Percentiles rank a stretch among this genome's conserved stretches.
Evolutionary conservation across 2,888 invertebrate species (phyloP).

Genomic region (Unio delphinus): DNA sequence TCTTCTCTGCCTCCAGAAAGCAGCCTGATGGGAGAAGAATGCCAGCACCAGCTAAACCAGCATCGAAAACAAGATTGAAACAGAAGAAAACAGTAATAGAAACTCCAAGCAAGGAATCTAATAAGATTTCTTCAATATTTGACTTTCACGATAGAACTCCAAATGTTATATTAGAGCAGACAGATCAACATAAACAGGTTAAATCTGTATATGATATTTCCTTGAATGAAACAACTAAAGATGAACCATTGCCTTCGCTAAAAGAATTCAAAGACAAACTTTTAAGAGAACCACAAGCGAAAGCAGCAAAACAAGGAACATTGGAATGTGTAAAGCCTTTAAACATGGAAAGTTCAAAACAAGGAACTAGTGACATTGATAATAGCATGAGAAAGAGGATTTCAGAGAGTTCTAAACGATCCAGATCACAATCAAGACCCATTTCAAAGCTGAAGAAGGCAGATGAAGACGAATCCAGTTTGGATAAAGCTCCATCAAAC

Average conservation of each 20-base stretch:
- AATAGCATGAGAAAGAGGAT: too few relatives aligned
- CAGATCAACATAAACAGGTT: constrained; percentile 12
- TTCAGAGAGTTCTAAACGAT: too few relatives aligned
- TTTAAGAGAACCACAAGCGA: too few relatives aligned
- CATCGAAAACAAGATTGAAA: constrained; percentile 15
- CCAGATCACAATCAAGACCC: constrained; percentile 2
- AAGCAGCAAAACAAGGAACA: too few relatives aligned
- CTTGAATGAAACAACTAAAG: constrained; percentile 35
- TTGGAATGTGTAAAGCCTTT: too few relatives aligned
- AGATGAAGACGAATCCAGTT: not conserved
- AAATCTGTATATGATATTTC: constrained; percentile 48
- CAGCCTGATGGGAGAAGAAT: constrained; percentile 54
- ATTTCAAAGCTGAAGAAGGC: not conserved
- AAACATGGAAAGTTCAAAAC: too few relatives aligned
- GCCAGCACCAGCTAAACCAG: constrained; percentile 42
- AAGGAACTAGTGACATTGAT: too few relatives aligned
- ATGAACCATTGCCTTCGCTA: too few relatives aligned
- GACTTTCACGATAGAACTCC: constrained; percentile 36
- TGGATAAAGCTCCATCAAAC: too few relatives aligned
- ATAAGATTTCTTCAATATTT: constrained; percentile 12
- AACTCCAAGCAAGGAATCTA: constrained; percentile 3
- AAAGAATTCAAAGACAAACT: too few relatives aligned
- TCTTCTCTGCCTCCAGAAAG: constrained; percentile 53
- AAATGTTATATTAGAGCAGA: constrained; percentile 24
- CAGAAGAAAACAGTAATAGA: not conserved